Percentiles rank a stretch among this genome's conserved stretches.
These are phyloP conservation scores for Rhysida immarginata DNA, from an alignment of 1,140 invertebrate genomes.

Conservation along the genomic window DNA sequence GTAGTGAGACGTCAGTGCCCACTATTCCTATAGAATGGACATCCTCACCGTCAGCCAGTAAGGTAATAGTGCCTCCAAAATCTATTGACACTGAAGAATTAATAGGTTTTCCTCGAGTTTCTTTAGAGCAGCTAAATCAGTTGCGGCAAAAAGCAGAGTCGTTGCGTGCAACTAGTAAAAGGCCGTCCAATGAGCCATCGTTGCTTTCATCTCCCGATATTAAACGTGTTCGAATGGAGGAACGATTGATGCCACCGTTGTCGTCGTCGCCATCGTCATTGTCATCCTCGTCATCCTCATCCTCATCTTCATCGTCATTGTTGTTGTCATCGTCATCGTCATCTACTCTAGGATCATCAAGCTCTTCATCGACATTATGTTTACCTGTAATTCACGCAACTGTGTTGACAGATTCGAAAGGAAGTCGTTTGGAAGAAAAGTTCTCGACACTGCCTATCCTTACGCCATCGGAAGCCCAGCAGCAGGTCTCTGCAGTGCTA, in stretches of 20 bases:
- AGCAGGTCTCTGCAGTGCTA: slow-evolving; percentile 1
- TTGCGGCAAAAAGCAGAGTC: slow-evolving; percentile 11
- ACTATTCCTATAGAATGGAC: not conserved
- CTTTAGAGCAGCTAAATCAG: slow-evolving; percentile 13
- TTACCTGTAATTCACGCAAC: too few relatives aligned
- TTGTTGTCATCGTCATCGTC: too few relatives aligned
- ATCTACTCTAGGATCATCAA: not conserved
- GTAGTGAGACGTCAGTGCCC: too few relatives aligned
- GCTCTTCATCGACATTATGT: not conserved
- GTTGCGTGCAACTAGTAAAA: slow-evolving; percentile 12
- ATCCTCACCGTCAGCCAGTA: not conserved
- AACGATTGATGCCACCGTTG: not conserved
- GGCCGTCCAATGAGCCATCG: slow-evolving; percentile 9
- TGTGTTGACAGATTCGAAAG: not conserved
- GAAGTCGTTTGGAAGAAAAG: not conserved
- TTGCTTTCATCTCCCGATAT: not conserved
- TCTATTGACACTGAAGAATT: slow-evolving; percentile 10
- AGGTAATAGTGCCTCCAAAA: not conserved
- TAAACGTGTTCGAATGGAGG: not conserved
- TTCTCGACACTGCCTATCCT: not conserved
- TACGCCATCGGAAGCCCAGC: slow-evolving; percentile 1
- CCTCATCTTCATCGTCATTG: too few relatives aligned
- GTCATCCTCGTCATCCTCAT: not conserved
- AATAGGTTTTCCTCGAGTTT: slow-evolving; percentile 13
- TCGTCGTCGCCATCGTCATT: not conserved